phyloP scores from a whole-genome alignment of 1,140 invertebrate species.

The Dufourea novaeangliae region DNA sequence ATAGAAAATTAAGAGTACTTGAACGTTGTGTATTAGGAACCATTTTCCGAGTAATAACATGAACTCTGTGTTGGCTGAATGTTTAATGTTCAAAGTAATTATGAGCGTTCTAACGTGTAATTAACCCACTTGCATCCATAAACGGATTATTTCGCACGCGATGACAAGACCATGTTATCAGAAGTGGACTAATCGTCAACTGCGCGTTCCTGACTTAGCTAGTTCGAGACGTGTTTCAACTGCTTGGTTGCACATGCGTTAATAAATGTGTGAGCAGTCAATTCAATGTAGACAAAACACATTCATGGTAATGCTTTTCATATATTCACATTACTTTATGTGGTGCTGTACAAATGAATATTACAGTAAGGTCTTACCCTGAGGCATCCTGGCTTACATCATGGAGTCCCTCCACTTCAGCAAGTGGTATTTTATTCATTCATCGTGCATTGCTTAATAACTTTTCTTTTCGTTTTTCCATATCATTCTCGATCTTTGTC shows the following conservation, averaged over 20 bases:
- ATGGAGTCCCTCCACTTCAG: conserved; percentile 41
- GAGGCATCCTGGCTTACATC: conserved; percentile 45
- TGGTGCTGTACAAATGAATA: conserved; percentile 28
- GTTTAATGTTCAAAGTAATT: background rate
- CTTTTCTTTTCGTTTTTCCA: background rate
- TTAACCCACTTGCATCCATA: no score
- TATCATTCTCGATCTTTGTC: background rate
- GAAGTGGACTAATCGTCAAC: no score
- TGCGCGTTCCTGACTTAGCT: no score
- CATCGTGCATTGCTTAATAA: conserved; percentile 28
- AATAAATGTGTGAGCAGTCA: background rate
- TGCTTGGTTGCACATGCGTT: background rate
- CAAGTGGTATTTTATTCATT: conserved; percentile 33
- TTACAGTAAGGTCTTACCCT: conserved; percentile 37
- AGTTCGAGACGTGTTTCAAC: no score
- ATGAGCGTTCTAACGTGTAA: background rate
- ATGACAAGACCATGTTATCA: no score
- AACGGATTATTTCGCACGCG: no score
- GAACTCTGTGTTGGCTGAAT: background rate
- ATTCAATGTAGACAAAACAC: background rate
- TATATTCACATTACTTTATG: conserved; percentile 31
- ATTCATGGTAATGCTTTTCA: conserved; percentile 23
- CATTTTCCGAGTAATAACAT: background rate
- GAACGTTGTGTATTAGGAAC: background rate
- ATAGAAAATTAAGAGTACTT: background rate